Percentiles rank a stretch among this genome's conserved stretches.
Conservation (phyloP, 2,888 invertebrate species). For the Nyleta sp. region DNA sequence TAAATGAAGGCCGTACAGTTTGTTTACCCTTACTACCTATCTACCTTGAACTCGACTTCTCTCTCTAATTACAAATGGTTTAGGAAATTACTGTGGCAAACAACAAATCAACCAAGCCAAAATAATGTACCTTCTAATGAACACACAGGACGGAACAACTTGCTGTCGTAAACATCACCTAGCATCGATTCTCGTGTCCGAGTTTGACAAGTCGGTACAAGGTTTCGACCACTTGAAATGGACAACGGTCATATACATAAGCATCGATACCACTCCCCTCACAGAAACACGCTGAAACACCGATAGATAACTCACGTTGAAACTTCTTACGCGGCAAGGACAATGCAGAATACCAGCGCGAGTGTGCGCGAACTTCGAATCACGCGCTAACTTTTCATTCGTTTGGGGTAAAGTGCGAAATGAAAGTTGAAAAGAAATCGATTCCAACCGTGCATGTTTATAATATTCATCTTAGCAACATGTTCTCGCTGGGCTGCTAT, state of each 20-base stretch:
- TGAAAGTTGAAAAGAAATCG: constrained; percentile 1
- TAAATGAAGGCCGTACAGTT: no score
- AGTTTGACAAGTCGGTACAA: constrained; percentile 13
- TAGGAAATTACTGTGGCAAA: no score
- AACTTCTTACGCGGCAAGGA: background rate
- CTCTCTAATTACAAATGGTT: no score
- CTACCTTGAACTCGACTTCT: no score
- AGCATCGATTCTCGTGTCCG: background rate
- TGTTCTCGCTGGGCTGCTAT: no score
- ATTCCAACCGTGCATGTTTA: background rate
- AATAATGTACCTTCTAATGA: no score
- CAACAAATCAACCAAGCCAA: no score
- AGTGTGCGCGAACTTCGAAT: background rate
- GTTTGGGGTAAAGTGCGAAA: no score
- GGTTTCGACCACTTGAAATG: background rate
- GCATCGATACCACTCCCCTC: background rate
- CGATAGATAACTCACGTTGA: background rate
- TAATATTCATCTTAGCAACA: no score
- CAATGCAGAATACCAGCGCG: background rate
- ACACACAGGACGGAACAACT: background rate
- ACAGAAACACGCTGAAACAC: background rate
- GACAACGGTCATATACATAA: background rate
- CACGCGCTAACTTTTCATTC: background rate
- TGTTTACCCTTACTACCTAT: no score
- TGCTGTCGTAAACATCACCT: background rate